These are phyloP conservation scores for Stictonetta naevosa DNA, from an alignment of 2,113 vertebrate species.

Conservation along the genomic window DNA sequence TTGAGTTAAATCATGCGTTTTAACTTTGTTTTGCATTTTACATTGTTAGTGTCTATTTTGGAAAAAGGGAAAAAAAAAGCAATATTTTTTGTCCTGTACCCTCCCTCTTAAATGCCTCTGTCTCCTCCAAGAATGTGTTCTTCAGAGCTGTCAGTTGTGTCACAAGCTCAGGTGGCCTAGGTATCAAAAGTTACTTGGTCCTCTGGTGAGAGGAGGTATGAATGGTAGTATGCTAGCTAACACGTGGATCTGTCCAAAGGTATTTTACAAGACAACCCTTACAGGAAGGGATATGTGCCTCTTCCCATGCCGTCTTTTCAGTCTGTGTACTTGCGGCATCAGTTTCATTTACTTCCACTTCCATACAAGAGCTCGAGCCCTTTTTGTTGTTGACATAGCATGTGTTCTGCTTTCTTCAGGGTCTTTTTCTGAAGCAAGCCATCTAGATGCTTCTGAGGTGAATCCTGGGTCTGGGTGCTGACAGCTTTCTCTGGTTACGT, in stretches of 20 bases:
- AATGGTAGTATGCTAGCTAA: not conserved
- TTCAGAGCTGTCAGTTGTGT: not conserved
- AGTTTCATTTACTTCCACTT: not conserved
- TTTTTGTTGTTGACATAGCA: not conserved
- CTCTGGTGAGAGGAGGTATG: not conserved
- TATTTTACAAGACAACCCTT: not conserved
- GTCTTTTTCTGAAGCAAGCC: not conserved
- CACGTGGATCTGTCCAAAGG: not conserved
- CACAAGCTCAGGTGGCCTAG: not conserved
- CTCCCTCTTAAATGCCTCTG: not conserved
- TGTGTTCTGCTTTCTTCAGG: not conserved
- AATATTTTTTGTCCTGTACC: rapidly evolving
- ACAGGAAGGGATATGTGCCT: not conserved
- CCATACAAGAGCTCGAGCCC: not conserved
- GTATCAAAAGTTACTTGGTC: not conserved
- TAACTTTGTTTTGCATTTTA: not conserved
- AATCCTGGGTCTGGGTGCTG: not conserved
- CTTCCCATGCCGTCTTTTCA: not conserved
- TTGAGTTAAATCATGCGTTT: not conserved
- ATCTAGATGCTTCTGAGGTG: not conserved
- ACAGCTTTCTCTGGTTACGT: not conserved
- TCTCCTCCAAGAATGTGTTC: not conserved
- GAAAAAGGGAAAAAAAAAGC: not conserved
- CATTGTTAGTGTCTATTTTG: not conserved
- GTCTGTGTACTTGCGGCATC: rapidly evolving